A percentile compares a stretch with the other conserved stretches of the same genome.
phyloP scores from a whole-genome alignment of 35 echinoderm and acorn worm species.

The Acanthaster planci region DNA sequence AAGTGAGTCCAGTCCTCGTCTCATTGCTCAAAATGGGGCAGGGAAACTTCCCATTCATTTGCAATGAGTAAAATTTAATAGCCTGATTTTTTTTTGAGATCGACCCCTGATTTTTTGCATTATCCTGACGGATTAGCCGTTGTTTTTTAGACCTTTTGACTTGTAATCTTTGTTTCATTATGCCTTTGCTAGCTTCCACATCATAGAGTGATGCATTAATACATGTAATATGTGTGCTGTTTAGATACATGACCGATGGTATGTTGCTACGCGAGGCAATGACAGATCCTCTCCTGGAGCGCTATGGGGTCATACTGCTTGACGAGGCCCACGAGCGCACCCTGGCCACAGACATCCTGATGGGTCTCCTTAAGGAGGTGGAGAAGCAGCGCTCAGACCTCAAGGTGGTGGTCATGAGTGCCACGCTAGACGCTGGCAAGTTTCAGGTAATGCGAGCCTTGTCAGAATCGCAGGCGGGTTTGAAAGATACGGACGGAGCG shows the following conservation, averaged over 20 bases:
- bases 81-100: too few species aligned
- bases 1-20: slow-evolving; percentile 18
- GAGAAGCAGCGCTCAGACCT: slow-evolving; percentile 81
- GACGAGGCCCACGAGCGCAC: slow-evolving; percentile 99
- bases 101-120: too few species aligned
- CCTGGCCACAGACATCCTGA: slow-evolving; percentile 94
- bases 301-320: slow-evolving; percentile 91
- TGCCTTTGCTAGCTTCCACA: too few species aligned
- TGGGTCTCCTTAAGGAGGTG: slow-evolving; percentile 97
- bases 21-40: too few species aligned
- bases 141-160: background rate
- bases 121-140: background rate
- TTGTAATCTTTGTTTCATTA: background rate
- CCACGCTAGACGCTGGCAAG: slow-evolving; percentile 98
- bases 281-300: slow-evolving; percentile 93
- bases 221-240: too few species aligned
- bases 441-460: slow-evolving; percentile 76
- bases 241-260: slow-evolving; percentile 99
- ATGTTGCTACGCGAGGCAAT: slow-evolving; percentile 98
- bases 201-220: too few species aligned
- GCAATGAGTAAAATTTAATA: too few species aligned
- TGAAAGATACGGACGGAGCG: too few species aligned
- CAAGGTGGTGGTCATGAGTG: slow-evolving; percentile 96
- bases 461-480: too few species aligned
- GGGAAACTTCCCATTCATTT: too few species aligned